Evolutionary conservation across 2,797 vertebrate species (phyloP), one percentile per base, ranked within the genome.

Genomic region (Aplochiton taeniatus): DNA sequence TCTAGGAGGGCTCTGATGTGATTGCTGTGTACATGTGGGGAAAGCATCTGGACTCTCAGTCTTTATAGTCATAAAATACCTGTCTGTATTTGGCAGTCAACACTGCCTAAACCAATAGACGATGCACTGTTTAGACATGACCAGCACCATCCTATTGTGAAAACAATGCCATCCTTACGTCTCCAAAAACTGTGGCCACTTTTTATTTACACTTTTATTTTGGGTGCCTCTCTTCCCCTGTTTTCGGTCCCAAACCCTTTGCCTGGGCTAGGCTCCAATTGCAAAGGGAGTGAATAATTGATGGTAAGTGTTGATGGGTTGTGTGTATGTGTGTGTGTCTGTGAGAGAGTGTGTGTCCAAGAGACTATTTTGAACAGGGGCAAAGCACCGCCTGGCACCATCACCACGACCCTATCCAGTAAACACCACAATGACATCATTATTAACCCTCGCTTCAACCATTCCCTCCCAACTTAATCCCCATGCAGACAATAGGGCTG

Each of bases 351-450:
- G 19, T 70, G 47, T 66, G 60, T 54, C 60, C 58, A 20, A 56
- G 65, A 80, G 63, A 46, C 12, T 12, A 58, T 41, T 72, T 71
- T 76, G 64, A 47, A 43, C 7, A 4, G 11, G 76, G 72, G 78
- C 77, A 76, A 81, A 81, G 81, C 74, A 52, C 73, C 64, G 77
- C 75, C 77, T 72, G 69, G 77, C 83, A 83, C 82, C 73, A 64
- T 63, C 68, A 58, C 9, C 59, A 54, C 51, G 43, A 52, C 58
- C 54, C 59, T 63, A 58, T 72, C 66, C 62, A 48, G 18, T 45
- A 65, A 45, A 48, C 47, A 61, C 57, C 67, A 83, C 76, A 82
- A 70, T 88, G 73, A 79, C 78, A 75, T 88, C 81, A 85, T 59
- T 76, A 70, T 86, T 83, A 85, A 77, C 85, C 76, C 78, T 69